phyloP scores from a whole-genome alignment of 1,140 invertebrate species.

The Hyles vespertilio region DNA sequence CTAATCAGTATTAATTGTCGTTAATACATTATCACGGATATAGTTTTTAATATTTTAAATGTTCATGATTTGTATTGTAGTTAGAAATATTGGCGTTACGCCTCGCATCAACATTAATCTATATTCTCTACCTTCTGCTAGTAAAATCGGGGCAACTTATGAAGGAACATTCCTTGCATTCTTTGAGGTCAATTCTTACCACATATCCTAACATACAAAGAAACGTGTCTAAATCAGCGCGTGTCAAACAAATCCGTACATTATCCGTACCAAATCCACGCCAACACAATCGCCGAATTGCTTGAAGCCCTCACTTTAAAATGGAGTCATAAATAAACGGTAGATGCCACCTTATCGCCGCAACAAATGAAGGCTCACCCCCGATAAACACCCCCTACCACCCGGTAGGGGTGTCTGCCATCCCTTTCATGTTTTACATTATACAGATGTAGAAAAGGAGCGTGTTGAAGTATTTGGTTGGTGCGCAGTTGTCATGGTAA shows the following conservation, averaged over 20 bases:
- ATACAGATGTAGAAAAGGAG: no score
- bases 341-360: constrained; percentile 64
- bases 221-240: background rate
- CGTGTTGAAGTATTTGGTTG: background rate
- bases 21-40: no score
- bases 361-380: constrained; percentile 67
- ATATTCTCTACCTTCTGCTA: no score
- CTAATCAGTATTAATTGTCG: no score
- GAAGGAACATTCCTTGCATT: no score
- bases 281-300: constrained; percentile 46
- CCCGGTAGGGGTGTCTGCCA: constrained; percentile 18
- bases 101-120: no score
- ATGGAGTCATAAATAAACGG: constrained; percentile 72
- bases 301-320: constrained; percentile 67
- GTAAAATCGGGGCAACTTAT: no score
- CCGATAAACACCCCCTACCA: constrained; percentile 26
- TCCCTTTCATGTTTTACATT: constrained; percentile 18
- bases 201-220: background rate
- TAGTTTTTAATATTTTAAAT: no score
- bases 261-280: constrained; percentile 10
- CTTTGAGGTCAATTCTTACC: no score
- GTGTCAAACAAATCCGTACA: background rate
- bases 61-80: no score
- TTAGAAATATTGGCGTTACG: no score
- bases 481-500: background rate